Conservation (phyloP, 2,888 invertebrate genomes). For the Dyspetes luteomarginatus region DNA sequence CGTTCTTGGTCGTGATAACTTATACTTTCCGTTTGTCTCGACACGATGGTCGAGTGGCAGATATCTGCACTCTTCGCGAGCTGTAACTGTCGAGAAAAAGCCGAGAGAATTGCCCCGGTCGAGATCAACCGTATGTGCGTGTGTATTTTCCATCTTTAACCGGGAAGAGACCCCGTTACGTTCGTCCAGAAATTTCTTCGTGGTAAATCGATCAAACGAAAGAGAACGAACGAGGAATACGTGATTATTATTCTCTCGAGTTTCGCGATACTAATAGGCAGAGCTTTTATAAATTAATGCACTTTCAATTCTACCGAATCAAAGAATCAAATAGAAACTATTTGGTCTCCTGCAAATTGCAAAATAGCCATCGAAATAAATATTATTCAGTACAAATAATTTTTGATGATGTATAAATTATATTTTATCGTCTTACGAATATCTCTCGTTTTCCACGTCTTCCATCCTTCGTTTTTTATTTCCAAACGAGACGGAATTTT, state of each 20-base stretch:
- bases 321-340: background rate
- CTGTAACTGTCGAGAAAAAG: constrained; percentile 62
- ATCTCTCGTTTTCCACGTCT: background rate
- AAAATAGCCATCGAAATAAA: too few species aligned
- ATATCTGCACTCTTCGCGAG: constrained; percentile 14
- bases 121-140: constrained; percentile 55
- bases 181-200: constrained; percentile 70
- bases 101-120: constrained; percentile 63
- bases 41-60: constrained; percentile 51
- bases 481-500: constrained; percentile 30
- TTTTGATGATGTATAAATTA: too few species aligned
- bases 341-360: too few species aligned
- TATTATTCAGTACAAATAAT: too few species aligned
- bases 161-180: constrained; percentile 72
- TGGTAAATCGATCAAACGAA: constrained; percentile 71
- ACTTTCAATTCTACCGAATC: constrained; percentile 16
- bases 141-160: constrained; percentile 72
- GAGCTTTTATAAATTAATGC: constrained; percentile 21
- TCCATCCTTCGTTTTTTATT: background rate
- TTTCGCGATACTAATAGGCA: constrained; percentile 51
- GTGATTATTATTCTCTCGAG: constrained; percentile 62
- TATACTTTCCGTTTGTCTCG: constrained; percentile 74
- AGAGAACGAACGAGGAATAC: constrained; percentile 66
- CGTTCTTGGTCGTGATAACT: constrained; percentile 72
- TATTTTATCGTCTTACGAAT: background rate